These are phyloP conservation scores for Origma solitaria DNA, from an alignment of 2,113 vertebrate genomes.

Conservation along the genomic window DNA sequence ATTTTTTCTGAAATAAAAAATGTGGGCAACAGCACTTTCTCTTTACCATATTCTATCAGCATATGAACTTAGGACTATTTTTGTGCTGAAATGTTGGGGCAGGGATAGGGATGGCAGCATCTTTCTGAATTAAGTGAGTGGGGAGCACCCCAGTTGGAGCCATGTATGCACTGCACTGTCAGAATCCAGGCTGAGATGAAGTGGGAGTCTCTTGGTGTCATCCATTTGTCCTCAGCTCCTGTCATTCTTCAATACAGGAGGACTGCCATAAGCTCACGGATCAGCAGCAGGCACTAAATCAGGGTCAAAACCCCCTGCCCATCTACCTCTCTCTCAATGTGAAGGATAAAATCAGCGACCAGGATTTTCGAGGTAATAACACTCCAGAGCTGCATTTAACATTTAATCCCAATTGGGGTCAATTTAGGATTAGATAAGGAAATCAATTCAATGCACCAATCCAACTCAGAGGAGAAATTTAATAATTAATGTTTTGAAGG, in stretches of 20 bases:
- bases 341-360: slow-evolving; percentile 76
- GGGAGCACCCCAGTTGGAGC: not conserved
- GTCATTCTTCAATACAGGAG: slow-evolving; percentile 65
- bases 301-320: slow-evolving; percentile 82
- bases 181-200: not conserved
- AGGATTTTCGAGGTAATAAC: slow-evolving; percentile 75
- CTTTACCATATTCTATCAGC: not conserved
- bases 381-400: not conserved
- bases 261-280: slow-evolving; percentile 72
- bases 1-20: not conserved
- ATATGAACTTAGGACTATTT: not conserved
- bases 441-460: not conserved
- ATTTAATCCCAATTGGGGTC: not conserved
- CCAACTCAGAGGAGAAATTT: not conserved
- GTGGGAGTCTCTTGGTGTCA: not conserved
- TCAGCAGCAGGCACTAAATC: slow-evolving; percentile 75
- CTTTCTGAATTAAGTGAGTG: not conserved
- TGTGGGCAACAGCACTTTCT: not conserved
- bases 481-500: not conserved
- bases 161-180: rapidly evolving
- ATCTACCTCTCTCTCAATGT: slow-evolving; percentile 85
- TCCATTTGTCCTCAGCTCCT: not conserved
- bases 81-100: not conserved
- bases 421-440: not conserved
- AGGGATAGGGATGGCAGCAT: not conserved